Evolutionary conservation across 2,888 invertebrate genomes (phyloP), one percentile per base, ranked within the genome.

Genomic region (Blomia tropicalis): DNA sequence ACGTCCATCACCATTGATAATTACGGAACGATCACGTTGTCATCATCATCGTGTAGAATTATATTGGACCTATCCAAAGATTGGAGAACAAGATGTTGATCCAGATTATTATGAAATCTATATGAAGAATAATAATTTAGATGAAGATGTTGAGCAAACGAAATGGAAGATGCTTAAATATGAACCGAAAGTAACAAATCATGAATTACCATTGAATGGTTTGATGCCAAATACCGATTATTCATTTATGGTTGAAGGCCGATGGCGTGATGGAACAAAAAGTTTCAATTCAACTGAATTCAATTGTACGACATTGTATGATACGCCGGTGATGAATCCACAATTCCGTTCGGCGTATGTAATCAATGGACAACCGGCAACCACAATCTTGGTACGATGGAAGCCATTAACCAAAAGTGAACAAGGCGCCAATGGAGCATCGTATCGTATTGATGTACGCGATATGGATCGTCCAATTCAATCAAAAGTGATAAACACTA

Each of bases 381-480:
- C 22, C 27, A 47, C 23, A 11, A n/a, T 47, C 7, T 27, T 47
- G 51, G 51, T 47, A 7, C 7, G n/a, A 27, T 47, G 51, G 51
- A 22, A n/a, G 14, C 51, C 51, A 27, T n/a, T 47, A n/a, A n/a
- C 7, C 5, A 47, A 25, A n/a, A 14, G 7, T n/a, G 51, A 47
- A 22, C 51, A 27, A 47, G 51, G 51, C 51, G 51, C 51, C 23
- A 27, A 19, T 47, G 51, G 51, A 22, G 51, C 51, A 22, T 47
- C 51, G 23, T 47, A 47, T 27, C 7, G 14, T 7, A 27, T 47
- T 14, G 14, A 47, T 11, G n/a, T 47, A 11, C 41, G 41, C 41
- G 7, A 11, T 36, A 47, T 11, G 22, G 51, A 47, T 14, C 7
- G 51, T 11, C 11, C 22, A 27, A 19, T 47, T 7, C 51, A 7